Percentiles rank a stretch among this genome's conserved stretches.
phyloP scores from a whole-genome alignment of 35 echinoderm and acorn worm genomes.

The Strongylocentrotus purpuratus region DNA sequence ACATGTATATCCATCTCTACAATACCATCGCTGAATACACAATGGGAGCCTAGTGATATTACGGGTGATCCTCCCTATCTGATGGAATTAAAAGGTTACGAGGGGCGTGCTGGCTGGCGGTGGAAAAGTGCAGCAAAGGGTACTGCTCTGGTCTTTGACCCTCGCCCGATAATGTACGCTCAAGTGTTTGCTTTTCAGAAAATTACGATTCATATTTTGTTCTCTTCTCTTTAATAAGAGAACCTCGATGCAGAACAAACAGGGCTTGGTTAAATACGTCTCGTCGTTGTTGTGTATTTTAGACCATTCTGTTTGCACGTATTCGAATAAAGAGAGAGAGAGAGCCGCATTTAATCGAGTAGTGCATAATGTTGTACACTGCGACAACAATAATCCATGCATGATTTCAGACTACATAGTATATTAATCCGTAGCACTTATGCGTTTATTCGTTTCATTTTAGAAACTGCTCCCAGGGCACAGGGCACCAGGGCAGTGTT shows the following conservation, averaged over 20 bases:
- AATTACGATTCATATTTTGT: conserved; percentile 24
- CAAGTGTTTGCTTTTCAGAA: conserved; percentile 32
- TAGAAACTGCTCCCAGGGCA: not conserved
- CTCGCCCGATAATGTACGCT: not conserved
- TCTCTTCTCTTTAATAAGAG: not conserved
- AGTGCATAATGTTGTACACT: not conserved
- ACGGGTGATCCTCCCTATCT: not conserved
- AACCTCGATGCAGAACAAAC: conserved; percentile 24
- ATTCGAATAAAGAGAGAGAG: not conserved
- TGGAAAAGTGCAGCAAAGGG: conserved; percentile 37
- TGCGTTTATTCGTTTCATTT: too few relatives aligned
- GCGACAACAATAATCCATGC: not conserved
- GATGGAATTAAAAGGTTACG: conserved; percentile 21
- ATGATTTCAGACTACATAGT: too few relatives aligned
- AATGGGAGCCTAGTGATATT: conserved; percentile 30
- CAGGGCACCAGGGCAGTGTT: not conserved
- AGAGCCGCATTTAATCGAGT: too few relatives aligned
- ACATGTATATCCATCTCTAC: not conserved
- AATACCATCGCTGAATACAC: not conserved
- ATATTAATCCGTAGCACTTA: too few relatives aligned
- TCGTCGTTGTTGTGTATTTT: not conserved
- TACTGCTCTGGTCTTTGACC: conserved; percentile 36
- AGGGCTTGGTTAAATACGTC: conserved; percentile 39
- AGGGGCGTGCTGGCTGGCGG: not conserved
- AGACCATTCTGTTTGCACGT: not conserved